phyloP scores from a whole-genome alignment of 2,797 vertebrate species.

The Denticeps clupeoides region DNA sequence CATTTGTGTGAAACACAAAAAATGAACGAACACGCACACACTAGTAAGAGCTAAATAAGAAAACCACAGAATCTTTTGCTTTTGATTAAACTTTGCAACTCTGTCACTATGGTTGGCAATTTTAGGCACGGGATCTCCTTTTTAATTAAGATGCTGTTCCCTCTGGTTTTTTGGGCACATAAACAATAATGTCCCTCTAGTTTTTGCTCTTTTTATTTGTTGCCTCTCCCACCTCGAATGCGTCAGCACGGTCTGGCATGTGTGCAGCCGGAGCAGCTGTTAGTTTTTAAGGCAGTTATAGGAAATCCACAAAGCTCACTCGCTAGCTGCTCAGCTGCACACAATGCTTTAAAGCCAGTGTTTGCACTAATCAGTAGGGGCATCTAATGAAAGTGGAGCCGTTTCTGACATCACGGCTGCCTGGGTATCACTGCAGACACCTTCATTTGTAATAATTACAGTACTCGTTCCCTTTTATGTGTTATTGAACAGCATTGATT shows the following conservation, averaged over 20 bases:
- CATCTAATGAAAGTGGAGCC: not conserved
- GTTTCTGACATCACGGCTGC: conserved; percentile 28
- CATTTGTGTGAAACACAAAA: no score
- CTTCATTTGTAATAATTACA: conserved; percentile 20
- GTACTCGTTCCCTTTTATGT: conserved; percentile 21
- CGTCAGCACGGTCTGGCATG: not conserved
- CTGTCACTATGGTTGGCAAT: no score
- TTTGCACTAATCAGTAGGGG: not conserved
- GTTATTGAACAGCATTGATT: conserved; percentile 16
- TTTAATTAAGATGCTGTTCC: conserved; percentile 33
- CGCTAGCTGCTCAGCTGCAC: no score
- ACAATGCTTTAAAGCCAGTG: no score
- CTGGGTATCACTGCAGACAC: conserved; percentile 22
- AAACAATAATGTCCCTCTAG: conserved; percentile 22
- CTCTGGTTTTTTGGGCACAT: conserved; percentile 22
- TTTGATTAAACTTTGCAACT: no score
- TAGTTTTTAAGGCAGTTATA: conserved; percentile 22
- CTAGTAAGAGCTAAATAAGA: no score
- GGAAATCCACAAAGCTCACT: conserved; percentile 28
- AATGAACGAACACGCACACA: no score
- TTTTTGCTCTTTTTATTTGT: conserved; percentile 32
- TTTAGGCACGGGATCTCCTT: no score
- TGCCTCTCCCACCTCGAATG: conserved; percentile 15
- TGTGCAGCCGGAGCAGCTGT: conserved; percentile 18
- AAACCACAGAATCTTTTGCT: no score